These are phyloP conservation scores for Nasonia longicornis DNA, from an alignment of 1,140 invertebrate species.

Conservation along the genomic window DNA sequence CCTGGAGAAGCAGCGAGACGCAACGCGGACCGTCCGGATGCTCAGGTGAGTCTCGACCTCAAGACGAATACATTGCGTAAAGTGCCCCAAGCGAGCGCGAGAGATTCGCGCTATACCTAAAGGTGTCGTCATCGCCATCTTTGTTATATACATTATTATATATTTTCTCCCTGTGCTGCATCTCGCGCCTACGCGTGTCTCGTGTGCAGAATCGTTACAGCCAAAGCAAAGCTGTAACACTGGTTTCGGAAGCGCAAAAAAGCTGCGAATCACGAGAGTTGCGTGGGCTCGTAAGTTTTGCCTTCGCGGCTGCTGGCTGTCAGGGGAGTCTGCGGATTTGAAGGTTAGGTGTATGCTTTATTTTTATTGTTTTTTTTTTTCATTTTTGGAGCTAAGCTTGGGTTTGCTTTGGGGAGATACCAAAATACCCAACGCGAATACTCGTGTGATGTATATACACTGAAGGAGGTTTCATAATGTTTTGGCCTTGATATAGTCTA, in stretches of 20 bases:
- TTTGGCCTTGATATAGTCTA: slow-evolving; percentile 12
- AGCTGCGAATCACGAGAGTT: too few relatives aligned
- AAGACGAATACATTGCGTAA: slow-evolving; percentile 24
- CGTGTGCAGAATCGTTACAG: background rate
- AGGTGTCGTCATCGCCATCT: slow-evolving; percentile 36
- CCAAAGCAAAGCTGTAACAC: background rate
- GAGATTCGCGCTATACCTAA: too few relatives aligned
- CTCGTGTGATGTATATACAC: background rate
- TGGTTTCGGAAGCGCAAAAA: background rate
- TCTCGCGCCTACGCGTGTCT: background rate
- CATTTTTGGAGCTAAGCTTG: slow-evolving; percentile 18
- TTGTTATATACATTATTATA: slow-evolving; percentile 17
- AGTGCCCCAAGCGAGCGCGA: background rate
- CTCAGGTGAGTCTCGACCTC: slow-evolving; percentile 33
- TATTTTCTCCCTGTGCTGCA: background rate
- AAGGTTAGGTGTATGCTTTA: slow-evolving; percentile 25
- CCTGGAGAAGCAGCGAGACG: background rate
- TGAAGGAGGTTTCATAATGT: slow-evolving; percentile 23
- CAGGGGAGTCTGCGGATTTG: background rate
- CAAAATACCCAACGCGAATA: background rate
- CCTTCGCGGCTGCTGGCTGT: background rate
- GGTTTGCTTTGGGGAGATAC: background rate
- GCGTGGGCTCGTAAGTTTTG: background rate
- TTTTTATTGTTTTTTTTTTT: slow-evolving; percentile 19
- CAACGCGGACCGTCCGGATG: background rate